A percentile compares a stretch with the other conserved stretches of the same genome.
Evolutionary conservation across 2,888 invertebrate species (phyloP).

Genomic region (Drosophila gaucha): DNA sequence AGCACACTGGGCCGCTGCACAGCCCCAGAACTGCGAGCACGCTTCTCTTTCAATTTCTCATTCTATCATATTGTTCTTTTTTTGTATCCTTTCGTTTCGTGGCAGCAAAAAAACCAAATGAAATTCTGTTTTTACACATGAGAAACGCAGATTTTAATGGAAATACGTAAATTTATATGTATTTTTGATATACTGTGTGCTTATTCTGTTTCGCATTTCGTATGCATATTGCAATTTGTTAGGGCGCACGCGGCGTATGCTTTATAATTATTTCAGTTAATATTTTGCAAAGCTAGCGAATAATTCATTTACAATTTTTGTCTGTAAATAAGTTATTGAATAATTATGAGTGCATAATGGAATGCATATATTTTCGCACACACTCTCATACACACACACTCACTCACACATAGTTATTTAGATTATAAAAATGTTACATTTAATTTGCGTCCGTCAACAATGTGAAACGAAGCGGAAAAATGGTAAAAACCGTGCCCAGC

Average conservation of each 20-base stretch:
- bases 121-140: conserved; percentile 10
- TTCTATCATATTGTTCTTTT: background rate
- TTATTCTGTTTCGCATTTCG: conserved; percentile 3
- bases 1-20: conserved; percentile 36
- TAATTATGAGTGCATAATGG: conserved; percentile 36
- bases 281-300: conserved; percentile 26
- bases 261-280: conserved; percentile 32
- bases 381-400: conserved; percentile 1
- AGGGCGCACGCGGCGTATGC: conserved; percentile 31
- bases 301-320: conserved; percentile 31
- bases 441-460: conserved; percentile 23
- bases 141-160: background rate
- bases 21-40: background rate
- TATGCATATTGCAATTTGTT: conserved; percentile 4
- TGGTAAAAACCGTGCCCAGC: background rate
- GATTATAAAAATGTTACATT: conserved; percentile 34
- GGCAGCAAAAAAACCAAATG: background rate
- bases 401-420: conserved; percentile 23
- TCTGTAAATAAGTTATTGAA: conserved; percentile 51
- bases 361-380: conserved; percentile 13
- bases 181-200: conserved; percentile 1
- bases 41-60: conserved; percentile 9
- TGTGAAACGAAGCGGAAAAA: background rate
- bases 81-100: conserved; percentile 1
- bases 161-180: background rate